Evolutionary conservation across 2,888 invertebrate species (phyloP).

Genomic region (Parelbella ahira): DNA sequence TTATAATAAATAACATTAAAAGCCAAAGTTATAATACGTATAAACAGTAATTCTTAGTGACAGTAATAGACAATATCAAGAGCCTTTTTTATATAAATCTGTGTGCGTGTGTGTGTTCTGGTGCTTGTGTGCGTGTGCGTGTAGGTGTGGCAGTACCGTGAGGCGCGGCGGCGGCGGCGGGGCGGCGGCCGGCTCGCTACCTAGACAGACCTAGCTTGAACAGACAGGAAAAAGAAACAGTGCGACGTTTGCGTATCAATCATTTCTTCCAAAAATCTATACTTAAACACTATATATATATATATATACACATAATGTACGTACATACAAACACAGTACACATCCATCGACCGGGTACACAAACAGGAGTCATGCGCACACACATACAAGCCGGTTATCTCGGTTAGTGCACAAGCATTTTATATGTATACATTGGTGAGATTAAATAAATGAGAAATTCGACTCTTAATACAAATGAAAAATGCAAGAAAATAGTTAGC

Average conservation of each 20-base stretch:
- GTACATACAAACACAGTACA: slow-evolving; percentile 22
- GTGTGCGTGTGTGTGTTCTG: slow-evolving; percentile 29
- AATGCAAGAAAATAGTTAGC: too few relatives aligned
- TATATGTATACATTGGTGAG: background rate
- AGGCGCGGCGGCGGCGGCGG: slow-evolving; percentile 58
- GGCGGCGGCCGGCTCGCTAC: slow-evolving; percentile 67
- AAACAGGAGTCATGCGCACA: too few relatives aligned
- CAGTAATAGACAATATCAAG: too few relatives aligned
- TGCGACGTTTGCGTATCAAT: slow-evolving; percentile 77
- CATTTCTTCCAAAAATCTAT: slow-evolving; percentile 64
- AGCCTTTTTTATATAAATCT: too few relatives aligned
- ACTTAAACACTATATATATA: too few relatives aligned
- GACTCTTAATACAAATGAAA: background rate
- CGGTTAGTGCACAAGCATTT: slow-evolving; percentile 6
- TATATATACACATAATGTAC: too few relatives aligned
- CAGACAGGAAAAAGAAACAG: slow-evolving; percentile 77
- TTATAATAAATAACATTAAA: too few relatives aligned
- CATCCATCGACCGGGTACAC: too few relatives aligned
- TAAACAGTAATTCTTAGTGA: too few relatives aligned
- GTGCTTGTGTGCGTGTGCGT: slow-evolving; percentile 30
- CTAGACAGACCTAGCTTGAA: slow-evolving; percentile 82
- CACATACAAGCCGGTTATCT: slow-evolving; percentile 1
- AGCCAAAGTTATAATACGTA: too few relatives aligned
- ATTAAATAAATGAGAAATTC: slow-evolving; percentile 1
- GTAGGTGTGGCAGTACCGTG: slow-evolving; percentile 68